Base-by-base conservation (phyloP, 2,113 vertebrate species). In the Copsychus sechellarum region DNA sequence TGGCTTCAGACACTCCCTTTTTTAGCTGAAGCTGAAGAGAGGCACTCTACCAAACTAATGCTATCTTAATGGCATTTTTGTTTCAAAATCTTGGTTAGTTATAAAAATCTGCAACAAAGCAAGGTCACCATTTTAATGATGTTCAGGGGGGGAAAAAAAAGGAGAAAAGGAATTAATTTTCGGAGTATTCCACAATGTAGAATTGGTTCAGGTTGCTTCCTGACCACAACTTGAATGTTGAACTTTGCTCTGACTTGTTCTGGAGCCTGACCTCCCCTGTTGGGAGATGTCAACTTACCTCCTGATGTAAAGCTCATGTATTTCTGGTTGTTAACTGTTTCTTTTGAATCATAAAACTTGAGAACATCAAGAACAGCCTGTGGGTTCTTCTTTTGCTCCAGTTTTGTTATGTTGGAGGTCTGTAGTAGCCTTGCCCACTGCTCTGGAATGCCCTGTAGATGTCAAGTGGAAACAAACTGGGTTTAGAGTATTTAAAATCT, bases 321-420 rank as follows among this genome's bases (percentile, higher is more conserved):
- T 94, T 99, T 99, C 99, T 99, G 99, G 98, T 99, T 99, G 98
- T 99, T 99, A 92, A 99, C 99, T 0, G 99, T 99, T 98, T 99
- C 99, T 99, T 99, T 99, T 96, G 99, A 99, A 98, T 99, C 99
- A 51, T 99, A 99, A 98, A 99, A 99, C 97, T 99, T 99, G 90
- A 99, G 98, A 74, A 99, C 99, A 81, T 99, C 99, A 94, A 99
- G 92, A 88, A 99, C 99, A 8, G 99, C 99, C 92, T 99, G 99
- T 19, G 99, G 99, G 92, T 99, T 99, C 98, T 99, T 99, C 98
- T 99, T 99, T 97, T 99, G 99, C 95, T 99, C 99, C 96, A 99
- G 97, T 96, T 99, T 99, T 80, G 99, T 99, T 97, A 99, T 99
- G 97, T 99, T 99, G 57, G 99, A 99, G 58, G 99, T 99, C 97